Evolutionary conservation across 1,140 invertebrate species (phyloP).

Genomic region (Melipona quadrifasciata): DNA sequence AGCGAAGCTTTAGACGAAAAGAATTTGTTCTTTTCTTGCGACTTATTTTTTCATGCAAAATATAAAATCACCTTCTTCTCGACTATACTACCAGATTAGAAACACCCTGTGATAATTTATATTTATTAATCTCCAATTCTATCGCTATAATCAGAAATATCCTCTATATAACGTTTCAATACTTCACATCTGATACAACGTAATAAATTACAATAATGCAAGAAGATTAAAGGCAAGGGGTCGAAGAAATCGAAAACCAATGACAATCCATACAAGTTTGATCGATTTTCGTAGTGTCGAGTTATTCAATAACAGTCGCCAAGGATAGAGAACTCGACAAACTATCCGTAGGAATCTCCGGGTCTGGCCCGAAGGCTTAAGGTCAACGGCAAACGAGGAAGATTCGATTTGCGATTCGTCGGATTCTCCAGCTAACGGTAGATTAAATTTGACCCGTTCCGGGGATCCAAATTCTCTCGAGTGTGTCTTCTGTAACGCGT

Average conservation of each 20-base stretch:
- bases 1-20: too few species aligned
- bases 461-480: conserved; percentile 27
- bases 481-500: background rate
- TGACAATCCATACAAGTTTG: background rate
- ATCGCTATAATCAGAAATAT: too few species aligned
- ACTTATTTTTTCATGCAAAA: too few species aligned
- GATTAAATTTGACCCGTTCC: conserved; percentile 53
- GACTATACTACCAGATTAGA: too few species aligned
- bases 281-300: background rate
- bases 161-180: too few species aligned
- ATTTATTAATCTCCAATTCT: too few species aligned
- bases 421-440: conserved; percentile 21
- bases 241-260: background rate
- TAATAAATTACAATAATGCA: background rate
- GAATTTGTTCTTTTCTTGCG: too few species aligned
- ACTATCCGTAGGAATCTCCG: conserved; percentile 3
- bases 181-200: too few species aligned
- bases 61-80: too few species aligned
- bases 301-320: too few species aligned
- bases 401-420: conserved; percentile 60
- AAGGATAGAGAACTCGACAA: background rate
- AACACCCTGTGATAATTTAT: too few species aligned
- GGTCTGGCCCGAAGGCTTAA: background rate
- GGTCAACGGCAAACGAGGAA: conserved; percentile 42
- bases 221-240: too few species aligned